Evolutionary conservation across 2,888 invertebrate species (phyloP).

Genomic region (Cheilosia vernalis): DNA sequence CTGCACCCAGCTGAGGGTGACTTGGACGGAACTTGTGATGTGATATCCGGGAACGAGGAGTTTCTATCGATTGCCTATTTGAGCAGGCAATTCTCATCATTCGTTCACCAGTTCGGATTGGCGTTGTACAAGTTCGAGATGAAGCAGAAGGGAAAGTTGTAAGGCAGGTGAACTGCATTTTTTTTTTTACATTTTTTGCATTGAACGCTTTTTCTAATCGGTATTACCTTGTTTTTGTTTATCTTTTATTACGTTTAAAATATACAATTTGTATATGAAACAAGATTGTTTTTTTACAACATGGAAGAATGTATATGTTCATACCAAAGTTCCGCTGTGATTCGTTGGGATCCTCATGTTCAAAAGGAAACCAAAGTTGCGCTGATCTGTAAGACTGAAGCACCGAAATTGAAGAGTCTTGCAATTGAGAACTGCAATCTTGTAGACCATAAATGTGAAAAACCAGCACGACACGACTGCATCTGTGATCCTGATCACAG

Average conservation of each 20-base stretch:
- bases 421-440: no score
- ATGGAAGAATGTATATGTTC: no score
- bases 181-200: slow-evolving; percentile 43
- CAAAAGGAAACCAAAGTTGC: no score
- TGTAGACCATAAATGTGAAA: no score
- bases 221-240: slow-evolving; percentile 14
- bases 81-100: slow-evolving; percentile 81
- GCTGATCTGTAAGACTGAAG: no score
- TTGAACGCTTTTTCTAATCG: slow-evolving; percentile 39
- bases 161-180: background rate
- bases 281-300: no score
- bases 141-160: slow-evolving; percentile 8
- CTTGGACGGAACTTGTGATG: slow-evolving; percentile 79
- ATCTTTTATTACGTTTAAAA: slow-evolving; percentile 37
- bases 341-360: no score
- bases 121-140: slow-evolving; percentile 84
- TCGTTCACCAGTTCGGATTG: slow-evolving; percentile 84
- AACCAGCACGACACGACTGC: no score
- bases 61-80: slow-evolving; percentile 78
- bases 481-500: no score
- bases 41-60: slow-evolving; percentile 73
- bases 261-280: slow-evolving; percentile 38
- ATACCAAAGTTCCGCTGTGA: no score
- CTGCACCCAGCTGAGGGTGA: slow-evolving; percentile 80
- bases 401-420: no score